These are phyloP conservation scores for Hoplodrina ambigua DNA, from an alignment of 2,888 invertebrate species.

Conservation along the genomic window DNA sequence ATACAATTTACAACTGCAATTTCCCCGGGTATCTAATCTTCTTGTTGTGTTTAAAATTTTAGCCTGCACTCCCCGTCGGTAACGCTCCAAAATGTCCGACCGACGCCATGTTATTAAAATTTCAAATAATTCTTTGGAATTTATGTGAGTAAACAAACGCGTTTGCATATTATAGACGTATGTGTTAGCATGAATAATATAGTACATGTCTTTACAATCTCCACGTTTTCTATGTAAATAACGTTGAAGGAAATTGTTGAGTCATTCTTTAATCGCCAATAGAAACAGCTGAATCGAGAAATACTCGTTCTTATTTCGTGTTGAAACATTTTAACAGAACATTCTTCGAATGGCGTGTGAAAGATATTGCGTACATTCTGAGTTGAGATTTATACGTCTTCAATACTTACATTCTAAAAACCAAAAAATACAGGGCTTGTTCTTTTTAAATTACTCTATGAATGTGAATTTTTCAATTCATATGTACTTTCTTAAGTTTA, in stretches of 20 bases:
- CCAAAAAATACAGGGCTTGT: not conserved
- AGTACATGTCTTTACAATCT: conserved; percentile 39
- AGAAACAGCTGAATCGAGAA: conserved; percentile 40
- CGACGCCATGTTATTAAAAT: conserved; percentile 57
- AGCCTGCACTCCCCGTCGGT: conserved; percentile 49
- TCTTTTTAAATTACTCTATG: not conserved
- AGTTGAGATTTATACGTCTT: conserved; percentile 9
- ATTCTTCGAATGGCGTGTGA: conserved; percentile 15
- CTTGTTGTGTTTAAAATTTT: conserved; percentile 59
- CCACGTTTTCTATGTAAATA: conserved; percentile 19
- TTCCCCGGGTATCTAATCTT: conserved; percentile 54
- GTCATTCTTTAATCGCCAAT: conserved; percentile 34
- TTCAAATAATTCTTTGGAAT: conserved; percentile 61
- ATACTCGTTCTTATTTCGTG: conserved; percentile 23
- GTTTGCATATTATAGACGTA: conserved; percentile 56
- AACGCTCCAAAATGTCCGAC: conserved; percentile 45
- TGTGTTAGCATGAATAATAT: conserved; percentile 54
- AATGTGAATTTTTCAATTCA: too few relatives aligned
- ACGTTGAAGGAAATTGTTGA: conserved; percentile 20
- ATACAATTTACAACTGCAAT: conserved; percentile 62
- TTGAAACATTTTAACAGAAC: conserved; percentile 35
- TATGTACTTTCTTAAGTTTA: too few relatives aligned
- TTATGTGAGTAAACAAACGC: conserved; percentile 63
- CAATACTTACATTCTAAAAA: not conserved
- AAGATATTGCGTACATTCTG: conserved; percentile 23